A percentile compares a stretch with the other conserved stretches of the same genome.
Conservation (phyloP, 1,140 invertebrate genomes). For the Chrysoperla carnea region DNA sequence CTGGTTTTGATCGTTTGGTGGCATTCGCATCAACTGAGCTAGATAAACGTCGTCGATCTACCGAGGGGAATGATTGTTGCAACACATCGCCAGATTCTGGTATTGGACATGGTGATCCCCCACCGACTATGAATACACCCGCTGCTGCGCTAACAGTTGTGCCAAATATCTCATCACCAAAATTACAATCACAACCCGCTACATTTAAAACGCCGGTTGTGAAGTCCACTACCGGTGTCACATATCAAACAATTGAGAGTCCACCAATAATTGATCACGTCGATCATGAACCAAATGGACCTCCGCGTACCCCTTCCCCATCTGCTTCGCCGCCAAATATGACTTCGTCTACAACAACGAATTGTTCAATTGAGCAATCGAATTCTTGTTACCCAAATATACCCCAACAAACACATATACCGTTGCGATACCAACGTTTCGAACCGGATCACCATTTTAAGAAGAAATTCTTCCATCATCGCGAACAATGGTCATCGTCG, state of each 20-base stretch:
- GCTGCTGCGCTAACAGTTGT: constrained; percentile 19
- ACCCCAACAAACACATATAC: constrained; percentile 40
- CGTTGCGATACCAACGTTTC: constrained; percentile 25
- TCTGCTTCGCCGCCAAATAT: constrained; percentile 28
- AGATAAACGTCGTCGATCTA: constrained; percentile 59
- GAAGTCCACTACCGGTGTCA: constrained; percentile 17
- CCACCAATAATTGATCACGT: constrained; percentile 24
- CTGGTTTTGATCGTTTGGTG: constrained; percentile 70
- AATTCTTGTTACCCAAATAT: constrained; percentile 25
- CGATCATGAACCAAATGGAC: constrained; percentile 29
- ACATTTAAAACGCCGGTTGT: constrained; percentile 22
- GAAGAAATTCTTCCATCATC: constrained; percentile 55
- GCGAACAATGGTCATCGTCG: constrained; percentile 37
- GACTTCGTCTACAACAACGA: constrained; percentile 9
- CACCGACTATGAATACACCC: constrained; percentile 29
- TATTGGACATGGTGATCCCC: constrained; percentile 45
- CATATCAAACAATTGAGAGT: constrained; percentile 21
- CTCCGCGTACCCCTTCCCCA: constrained; percentile 48
- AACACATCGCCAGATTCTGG: constrained; percentile 64
- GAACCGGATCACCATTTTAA: constrained; percentile 49
- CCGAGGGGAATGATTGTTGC: constrained; percentile 44
- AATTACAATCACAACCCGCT: constrained; percentile 17
- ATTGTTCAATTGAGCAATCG: constrained; percentile 10
- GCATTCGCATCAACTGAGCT: constrained; percentile 72
- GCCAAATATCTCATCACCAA: constrained; percentile 8